Base-by-base conservation (phyloP, 2,888 invertebrate genomes). In the Orchestes rusci region DNA sequence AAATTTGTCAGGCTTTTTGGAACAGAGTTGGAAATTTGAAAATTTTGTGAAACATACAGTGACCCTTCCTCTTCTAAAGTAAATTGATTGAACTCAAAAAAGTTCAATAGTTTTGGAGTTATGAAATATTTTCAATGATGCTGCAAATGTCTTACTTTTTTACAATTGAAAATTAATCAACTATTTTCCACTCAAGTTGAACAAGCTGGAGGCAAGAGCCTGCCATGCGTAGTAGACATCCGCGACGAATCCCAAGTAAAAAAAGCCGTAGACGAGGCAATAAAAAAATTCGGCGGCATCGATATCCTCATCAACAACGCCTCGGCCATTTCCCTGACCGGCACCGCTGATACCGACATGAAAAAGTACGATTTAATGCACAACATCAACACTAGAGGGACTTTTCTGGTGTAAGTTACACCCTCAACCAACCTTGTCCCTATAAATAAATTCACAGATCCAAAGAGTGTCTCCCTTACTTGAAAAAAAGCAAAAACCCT, bases 331-430 rank as follows among this genome's bases (percentile, higher is more conserved):
- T 82, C 82, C 0, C 70, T 91, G 39, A 84, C 92, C 0, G 79
- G 79, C 36, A 96, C 95, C 0, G 70, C 76, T 2, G 71, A 80
- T 4, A 94, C 94, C 0, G 84, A 90, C 28, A 95, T 97, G 94
- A 97, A 97, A 71, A 77, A 82, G 67, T 97, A 90, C 64, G 97
- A 97, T 70, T 77, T 97, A 30, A 97, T 97, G 96, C 88, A 95
- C 63, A 79, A 77, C 46, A 82, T 97, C 56, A 97, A 97, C 69
- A 84, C 93, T 0, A 77, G 97, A 56, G 97, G 96, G 55, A 97
- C 96, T 2, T 97, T 88, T 68, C 73, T 97, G 45, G 88, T 90
- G 85, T 95, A 71, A 77, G 82, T 72, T 52, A 18, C 5, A n/a
- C n/a, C n/a, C n/a, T n/a, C n/a, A n/a, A 5, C 5, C 10, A 23